These are phyloP conservation scores for Anarhynchus alexandrinus DNA, from an alignment of 2,113 vertebrate genomes.

Conservation along the genomic window DNA sequence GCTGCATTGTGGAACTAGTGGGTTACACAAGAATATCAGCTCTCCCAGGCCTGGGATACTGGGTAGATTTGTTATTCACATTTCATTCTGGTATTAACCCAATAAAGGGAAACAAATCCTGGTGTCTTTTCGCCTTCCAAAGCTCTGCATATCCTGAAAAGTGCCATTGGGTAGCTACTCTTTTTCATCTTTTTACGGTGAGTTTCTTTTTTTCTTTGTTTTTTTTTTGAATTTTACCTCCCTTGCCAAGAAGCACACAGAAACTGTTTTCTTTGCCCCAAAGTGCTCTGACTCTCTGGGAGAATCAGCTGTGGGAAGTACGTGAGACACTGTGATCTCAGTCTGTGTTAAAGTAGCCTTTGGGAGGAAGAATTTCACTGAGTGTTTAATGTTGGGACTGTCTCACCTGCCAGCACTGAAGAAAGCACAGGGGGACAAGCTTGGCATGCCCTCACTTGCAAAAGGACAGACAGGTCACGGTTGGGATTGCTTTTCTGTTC, in stretches of 20 bases:
- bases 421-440: neutral
- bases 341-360: neutral
- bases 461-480: neutral
- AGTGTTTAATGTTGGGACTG: neutral
- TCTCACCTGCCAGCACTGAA: neutral
- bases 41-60: neutral
- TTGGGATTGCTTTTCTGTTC: neutral
- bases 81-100: neutral
- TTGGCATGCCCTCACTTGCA: neutral
- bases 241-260: neutral
- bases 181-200: neutral
- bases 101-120: neutral
- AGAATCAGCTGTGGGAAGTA: neutral
- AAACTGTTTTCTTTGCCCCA: neutral
- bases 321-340: neutral
- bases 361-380: neutral
- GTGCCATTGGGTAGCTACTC: neutral
- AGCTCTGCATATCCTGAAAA: neutral
- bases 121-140: neutral
- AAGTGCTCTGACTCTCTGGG: neutral
- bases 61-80: neutral
- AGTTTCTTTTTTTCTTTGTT: neutral
- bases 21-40: accelerated
- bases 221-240: too few relatives aligned
- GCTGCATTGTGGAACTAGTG: neutral